Evolutionary conservation across 2,888 invertebrate species (phyloP).

Genomic region (Lapara coniferarum): DNA sequence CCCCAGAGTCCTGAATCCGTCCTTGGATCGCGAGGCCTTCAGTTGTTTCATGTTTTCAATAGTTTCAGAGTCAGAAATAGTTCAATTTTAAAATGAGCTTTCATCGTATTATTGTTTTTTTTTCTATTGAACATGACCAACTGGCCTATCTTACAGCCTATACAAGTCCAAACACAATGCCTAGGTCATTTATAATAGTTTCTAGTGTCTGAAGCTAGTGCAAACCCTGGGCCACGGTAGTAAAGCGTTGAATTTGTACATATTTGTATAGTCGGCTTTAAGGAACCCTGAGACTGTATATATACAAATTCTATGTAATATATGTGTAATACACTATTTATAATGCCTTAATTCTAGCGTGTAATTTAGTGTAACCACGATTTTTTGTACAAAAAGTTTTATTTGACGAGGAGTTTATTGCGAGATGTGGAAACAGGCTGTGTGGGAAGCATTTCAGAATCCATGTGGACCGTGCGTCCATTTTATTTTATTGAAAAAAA

Average conservation of each 20-base stretch:
- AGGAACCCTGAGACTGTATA: conserved; percentile 80
- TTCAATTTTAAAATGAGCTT: too few relatives aligned
- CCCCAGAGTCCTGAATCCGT: background rate
- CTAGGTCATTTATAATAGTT: too few relatives aligned
- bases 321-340: conserved; percentile 75
- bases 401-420: conserved; percentile 41
- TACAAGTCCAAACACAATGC: too few relatives aligned
- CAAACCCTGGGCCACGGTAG: conserved; percentile 37
- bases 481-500: conserved; percentile 58
- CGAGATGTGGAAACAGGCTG: conserved; percentile 69
- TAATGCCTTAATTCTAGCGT: conserved; percentile 68
- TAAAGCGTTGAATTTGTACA: conserved; percentile 61
- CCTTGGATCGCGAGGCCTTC: conserved; percentile 4
- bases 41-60: background rate
- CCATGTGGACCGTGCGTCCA: conserved; percentile 32
- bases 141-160: too few relatives aligned
- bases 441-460: conserved; percentile 71
- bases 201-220: too few relatives aligned
- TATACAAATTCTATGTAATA: conserved; percentile 68
- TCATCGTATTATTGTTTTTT: too few relatives aligned
- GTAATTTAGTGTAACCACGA: conserved; percentile 43
- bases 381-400: conserved; percentile 61
- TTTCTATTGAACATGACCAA: too few relatives aligned
- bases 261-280: conserved; percentile 64
- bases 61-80: too few relatives aligned